phyloP scores from a whole-genome alignment of 2,113 vertebrate species.

The Riparia riparia region DNA sequence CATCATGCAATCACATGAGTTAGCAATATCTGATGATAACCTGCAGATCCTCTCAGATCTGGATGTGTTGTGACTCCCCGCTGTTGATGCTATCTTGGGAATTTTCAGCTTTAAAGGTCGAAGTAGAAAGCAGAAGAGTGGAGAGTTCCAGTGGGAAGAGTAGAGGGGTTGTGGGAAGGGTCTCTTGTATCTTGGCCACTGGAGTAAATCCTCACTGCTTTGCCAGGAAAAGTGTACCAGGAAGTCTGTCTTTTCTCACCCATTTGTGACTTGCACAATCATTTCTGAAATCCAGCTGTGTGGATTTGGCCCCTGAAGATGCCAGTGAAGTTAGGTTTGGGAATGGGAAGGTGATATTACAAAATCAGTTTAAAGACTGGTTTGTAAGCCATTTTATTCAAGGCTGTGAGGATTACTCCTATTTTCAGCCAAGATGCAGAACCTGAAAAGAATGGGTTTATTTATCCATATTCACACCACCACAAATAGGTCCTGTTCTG shows the following conservation, averaged over 20 bases:
- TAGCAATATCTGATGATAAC: slow-evolving; percentile 3
- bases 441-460: neutral
- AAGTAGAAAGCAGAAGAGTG: neutral
- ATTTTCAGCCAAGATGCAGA: neutral
- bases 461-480: too few species aligned
- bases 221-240: neutral
- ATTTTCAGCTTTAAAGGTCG: neutral
- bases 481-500: neutral
- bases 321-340: neutral
- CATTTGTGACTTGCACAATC: neutral
- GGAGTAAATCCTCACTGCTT: neutral
- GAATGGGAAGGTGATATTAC: neutral
- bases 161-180: neutral
- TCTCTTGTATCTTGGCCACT: neutral
- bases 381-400: neutral
- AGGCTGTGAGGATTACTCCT: neutral
- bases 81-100: neutral
- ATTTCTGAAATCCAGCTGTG: neutral
- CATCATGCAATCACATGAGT: slow-evolving; percentile 2
- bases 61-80: neutral
- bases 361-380: neutral
- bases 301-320: neutral
- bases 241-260: neutral
- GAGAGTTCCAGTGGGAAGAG: neutral
- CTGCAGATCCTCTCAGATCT: neutral